Evolutionary conservation across 1,140 invertebrate species (phyloP), one percentile per base, ranked within the genome.

Genomic region (Antheraea pernyi): DNA sequence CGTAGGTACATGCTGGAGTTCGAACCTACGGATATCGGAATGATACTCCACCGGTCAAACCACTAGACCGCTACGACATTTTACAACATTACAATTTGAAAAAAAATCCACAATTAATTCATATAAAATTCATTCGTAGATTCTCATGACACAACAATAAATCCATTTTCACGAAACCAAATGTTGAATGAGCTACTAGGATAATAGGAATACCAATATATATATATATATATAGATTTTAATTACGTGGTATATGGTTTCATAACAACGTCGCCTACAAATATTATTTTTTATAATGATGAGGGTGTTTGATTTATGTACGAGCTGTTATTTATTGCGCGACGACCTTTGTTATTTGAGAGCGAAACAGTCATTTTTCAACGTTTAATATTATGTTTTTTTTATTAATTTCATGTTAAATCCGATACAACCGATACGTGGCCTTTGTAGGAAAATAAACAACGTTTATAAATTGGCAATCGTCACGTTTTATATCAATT

Each of bases 241-340:
- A 42, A 53, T 42, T 11, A 42, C 39, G 7, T 53, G 46, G 46
- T 53, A 16, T 53, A 53, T 13, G 46, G 11, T 53, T 53, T 53
- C 16, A 6, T 53, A 13, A 53, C 16, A 16, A 16, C 46, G 16
- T 53, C 46, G 5, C 46, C 46, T 16, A 53, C 11, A 53, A 53
- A 16, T 16, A 13, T 16, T 53, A 53, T 53, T 53, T 53, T n/a
- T 53, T 79, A 75, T 83, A 83, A 85, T 86, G 83, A 83, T 74
- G 74, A 77, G 37, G 63, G n/a, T 46, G 63, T 65, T 65, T 65
- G 63, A 65, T 65, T 65, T 48, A 30, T 30, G 22, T 30, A 48
- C 42, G 63, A 9, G 3, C 18, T n/a, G 63, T 46, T 48, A 65
- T 65, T 65, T 65, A 46, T 65, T 65, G 22, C 42, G 42, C 37